Evolutionary conservation across 1,140 invertebrate genomes (phyloP).

Genomic region (Campoletis sonorensis): DNA sequence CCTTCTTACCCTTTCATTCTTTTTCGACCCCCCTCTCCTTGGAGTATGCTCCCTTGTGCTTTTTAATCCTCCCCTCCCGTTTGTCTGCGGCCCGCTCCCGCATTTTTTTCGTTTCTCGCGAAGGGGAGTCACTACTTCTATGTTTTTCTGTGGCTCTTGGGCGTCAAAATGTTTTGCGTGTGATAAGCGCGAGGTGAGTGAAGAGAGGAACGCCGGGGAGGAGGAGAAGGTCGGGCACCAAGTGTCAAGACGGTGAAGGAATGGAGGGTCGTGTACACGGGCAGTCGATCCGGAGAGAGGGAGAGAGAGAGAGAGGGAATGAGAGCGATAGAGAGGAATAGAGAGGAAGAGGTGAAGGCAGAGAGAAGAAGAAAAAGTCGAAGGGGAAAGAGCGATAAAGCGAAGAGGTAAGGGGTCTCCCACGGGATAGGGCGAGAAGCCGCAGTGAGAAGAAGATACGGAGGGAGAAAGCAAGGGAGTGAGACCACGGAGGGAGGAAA

Average conservation of each 20-base stretch:
- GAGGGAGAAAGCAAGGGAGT: conserved; percentile 49
- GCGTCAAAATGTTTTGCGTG: conserved; percentile 35
- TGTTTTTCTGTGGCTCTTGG: conserved; percentile 22
- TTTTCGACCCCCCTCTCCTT: too few species aligned
- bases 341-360: not conserved
- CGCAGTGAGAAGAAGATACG: conserved; percentile 46
- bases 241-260: conserved; percentile 17
- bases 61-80: not conserved
- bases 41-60: too few species aligned
- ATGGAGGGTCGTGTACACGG: conserved; percentile 2
- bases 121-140: conserved; percentile 17
- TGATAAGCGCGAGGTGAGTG: conserved; percentile 18
- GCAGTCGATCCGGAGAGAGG: not conserved
- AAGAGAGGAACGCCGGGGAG: conserved; percentile 1
- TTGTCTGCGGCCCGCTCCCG: not conserved
- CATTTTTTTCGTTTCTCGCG: not conserved
- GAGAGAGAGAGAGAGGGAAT: not conserved
- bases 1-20: too few species aligned
- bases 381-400: not conserved
- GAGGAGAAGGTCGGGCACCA: conserved; percentile 24
- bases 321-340: not conserved
- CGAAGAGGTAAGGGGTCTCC: conserved; percentile 50
- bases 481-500: conserved; percentile 38
- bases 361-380: not conserved
- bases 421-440: conserved; percentile 46